Evolutionary conservation across 2,797 vertebrate genomes (phyloP).

Genomic region (Danio choprae): DNA sequence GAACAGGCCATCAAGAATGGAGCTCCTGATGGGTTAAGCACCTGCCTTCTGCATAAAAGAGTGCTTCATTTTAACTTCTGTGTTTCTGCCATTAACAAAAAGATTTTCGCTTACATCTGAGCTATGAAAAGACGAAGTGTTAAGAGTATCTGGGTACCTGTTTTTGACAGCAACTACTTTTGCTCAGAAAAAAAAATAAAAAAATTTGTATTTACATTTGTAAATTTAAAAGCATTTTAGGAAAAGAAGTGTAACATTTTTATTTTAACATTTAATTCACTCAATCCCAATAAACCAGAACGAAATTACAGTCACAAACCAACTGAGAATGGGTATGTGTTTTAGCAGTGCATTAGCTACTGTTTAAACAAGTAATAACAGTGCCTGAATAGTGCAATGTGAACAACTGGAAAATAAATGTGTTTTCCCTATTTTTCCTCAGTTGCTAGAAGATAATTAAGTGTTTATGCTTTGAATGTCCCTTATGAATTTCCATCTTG

Average conservation of each 20-base stretch:
- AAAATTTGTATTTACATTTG: background rate
- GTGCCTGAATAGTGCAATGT: conserved; percentile 9
- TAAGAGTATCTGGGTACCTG: background rate
- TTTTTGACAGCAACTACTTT: conserved; percentile 1
- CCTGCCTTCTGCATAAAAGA: conserved; percentile 9
- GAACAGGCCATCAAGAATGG: conserved; percentile 14
- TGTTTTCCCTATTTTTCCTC: conserved; percentile 28
- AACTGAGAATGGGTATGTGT: background rate
- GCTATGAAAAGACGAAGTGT: background rate
- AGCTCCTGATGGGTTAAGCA: conserved; percentile 13
- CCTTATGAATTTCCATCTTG: conserved; percentile 44
- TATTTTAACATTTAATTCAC: background rate
- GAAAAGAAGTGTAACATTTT: background rate
- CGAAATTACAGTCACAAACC: background rate
- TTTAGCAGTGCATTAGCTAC: background rate
- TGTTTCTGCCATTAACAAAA: conserved; percentile 4
- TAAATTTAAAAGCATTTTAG: conserved; percentile 11
- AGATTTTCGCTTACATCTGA: conserved; percentile 2
- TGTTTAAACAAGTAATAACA: conserved; percentile 17
- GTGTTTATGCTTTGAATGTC: conserved; percentile 35
- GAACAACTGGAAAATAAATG: conserved; percentile 22
- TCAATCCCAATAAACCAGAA: background rate
- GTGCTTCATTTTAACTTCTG: background rate
- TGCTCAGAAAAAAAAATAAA: background rate
- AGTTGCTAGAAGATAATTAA: conserved; percentile 54